Evolutionary conservation across 2,113 vertebrate species (phyloP), one percentile per base, ranked within the genome.

Genomic region (Tapirus terrestris): DNA sequence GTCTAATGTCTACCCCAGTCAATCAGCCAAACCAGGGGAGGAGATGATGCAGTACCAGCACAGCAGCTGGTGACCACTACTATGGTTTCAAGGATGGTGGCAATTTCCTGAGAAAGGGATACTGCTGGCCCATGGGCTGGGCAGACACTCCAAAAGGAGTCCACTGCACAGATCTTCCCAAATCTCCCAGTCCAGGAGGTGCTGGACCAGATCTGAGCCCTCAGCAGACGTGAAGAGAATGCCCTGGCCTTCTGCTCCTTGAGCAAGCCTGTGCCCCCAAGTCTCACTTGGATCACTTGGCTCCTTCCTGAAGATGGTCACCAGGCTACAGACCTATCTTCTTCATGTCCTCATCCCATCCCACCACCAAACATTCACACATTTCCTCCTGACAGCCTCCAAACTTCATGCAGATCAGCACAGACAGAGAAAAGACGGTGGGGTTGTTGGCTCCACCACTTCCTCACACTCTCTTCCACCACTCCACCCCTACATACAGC

Each of bases 401-500:
- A 79, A 6, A 3, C 51, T 79, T 60, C 45, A 16, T 12, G 6
- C 48, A 25, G 13, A 76, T 60, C 43, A 10, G 10, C 16, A 12
- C 12, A 70, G 77, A 36, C 21, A 85, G 36, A 33, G 0, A 18
- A 84, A 92, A 48, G 11, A 21, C 20, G 5, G 16, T 5, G 10
- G 6, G 3, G 5, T 13, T 45, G 1, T 25, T 25, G 3, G 61
- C 11, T 45, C 18, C 10, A 27, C 23, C 8, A 14, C 4, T 16
- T 75, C 12, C 23, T 93, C 72, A 36, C 14, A 76, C 29, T 20
- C 11, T 20, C 61, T 39, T n/a, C 33, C 0, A 0, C 51, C 39
- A 8, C 20, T 65, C n/a, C 13, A 16, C 16, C 0, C 23, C 17
- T 51, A 12, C 0, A 4, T 20, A n/a, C 16, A 53, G 6, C 33